These are phyloP conservation scores for Ascidia mentula DNA, from an alignment of 23 tunicate species.

Conservation along the genomic window DNA sequence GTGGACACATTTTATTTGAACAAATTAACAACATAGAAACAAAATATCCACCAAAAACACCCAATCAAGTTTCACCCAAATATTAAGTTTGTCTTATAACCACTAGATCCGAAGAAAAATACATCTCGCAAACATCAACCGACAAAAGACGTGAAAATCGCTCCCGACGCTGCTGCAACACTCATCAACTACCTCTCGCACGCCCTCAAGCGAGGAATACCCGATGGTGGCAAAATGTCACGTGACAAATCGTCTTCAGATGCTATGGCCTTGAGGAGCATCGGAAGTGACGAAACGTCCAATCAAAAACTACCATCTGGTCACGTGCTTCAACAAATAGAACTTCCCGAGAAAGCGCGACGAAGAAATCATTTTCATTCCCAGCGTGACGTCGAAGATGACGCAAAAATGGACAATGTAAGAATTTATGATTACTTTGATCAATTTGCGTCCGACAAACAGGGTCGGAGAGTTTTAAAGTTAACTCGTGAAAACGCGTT, in stretches of 20 bases:
- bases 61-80: no score
- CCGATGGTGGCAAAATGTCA: neutral
- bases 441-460: constrained; percentile 13
- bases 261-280: neutral
- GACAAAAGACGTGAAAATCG: neutral
- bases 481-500: constrained; percentile 35
- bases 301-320: neutral
- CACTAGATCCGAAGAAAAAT: neutral
- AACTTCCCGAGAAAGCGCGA: neutral
- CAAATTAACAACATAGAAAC: no score
- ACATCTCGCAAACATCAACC: neutral
- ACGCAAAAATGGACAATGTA: neutral
- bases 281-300: neutral
- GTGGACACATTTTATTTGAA: no score
- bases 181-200: neutral
- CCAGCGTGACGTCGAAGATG: neutral
- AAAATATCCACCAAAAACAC: no score
- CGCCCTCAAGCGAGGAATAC: neutral
- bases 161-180: constrained; percentile 11
- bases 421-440: constrained; percentile 21
- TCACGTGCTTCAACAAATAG: neutral
- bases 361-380: neutral
- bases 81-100: no score
- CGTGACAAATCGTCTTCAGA: constrained; percentile 6
- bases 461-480: constrained; percentile 15